Conservation (phyloP, 2,888 invertebrate species). For the Drosophila subquinaria region DNA sequence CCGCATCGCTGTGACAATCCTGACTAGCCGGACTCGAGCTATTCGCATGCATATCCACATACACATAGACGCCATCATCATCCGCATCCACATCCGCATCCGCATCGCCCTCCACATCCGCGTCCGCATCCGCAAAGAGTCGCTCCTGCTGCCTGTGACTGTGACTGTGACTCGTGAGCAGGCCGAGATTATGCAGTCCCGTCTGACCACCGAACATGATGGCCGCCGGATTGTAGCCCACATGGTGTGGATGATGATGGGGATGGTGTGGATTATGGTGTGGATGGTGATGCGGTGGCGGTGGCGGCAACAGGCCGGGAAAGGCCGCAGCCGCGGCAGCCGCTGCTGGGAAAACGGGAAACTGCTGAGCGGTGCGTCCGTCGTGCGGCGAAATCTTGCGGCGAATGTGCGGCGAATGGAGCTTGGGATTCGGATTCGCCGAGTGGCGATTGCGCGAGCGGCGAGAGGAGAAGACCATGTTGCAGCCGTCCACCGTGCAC, state of each 20-base stretch:
- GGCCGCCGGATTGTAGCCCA: constrained; percentile 58
- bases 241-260: constrained; percentile 50
- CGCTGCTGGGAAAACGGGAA: constrained; percentile 89
- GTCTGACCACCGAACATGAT: constrained; percentile 70
- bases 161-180: constrained; percentile 70
- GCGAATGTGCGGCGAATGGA: constrained; percentile 97
- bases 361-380: constrained; percentile 92
- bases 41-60: constrained; percentile 74
- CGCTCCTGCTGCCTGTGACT: constrained; percentile 72
- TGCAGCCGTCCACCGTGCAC: constrained; percentile 99
- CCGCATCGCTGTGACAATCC: constrained; percentile 78
- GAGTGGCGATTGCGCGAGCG: constrained; percentile 98
- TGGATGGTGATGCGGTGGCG: constrained; percentile 51
- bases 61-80: constrained; percentile 77
- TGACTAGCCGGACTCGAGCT: constrained; percentile 81
- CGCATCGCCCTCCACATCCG: constrained; percentile 37
- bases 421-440: constrained; percentile 98
- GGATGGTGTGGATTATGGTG: constrained; percentile 36
- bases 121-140: constrained; percentile 29
- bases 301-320: constrained; percentile 84
- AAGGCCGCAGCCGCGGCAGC: constrained; percentile 87
- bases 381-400: constrained; percentile 98
- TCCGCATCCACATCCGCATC: constrained; percentile 66
- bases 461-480: constrained; percentile 99
- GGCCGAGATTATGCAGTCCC: constrained; percentile 58